Evolutionary conservation across 2,888 invertebrate genomes (phyloP).

Genomic region (Crepidodera aurea): DNA sequence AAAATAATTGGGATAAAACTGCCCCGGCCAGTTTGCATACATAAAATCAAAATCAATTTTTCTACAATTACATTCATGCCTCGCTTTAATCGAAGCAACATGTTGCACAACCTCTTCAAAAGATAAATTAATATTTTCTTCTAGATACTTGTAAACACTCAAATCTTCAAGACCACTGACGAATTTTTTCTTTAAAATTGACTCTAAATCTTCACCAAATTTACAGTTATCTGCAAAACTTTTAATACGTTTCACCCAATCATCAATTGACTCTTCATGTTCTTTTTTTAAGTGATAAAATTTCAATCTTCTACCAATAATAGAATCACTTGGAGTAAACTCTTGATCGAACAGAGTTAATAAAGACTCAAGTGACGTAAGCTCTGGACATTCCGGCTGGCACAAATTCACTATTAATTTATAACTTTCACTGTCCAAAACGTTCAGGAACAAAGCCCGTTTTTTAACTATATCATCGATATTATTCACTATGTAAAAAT

Average conservation of each 20-base stretch:
- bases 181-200: slow-evolving; percentile 39
- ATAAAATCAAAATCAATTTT: slow-evolving; percentile 7
- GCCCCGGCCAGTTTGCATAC: slow-evolving; percentile 10
- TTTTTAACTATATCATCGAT: slow-evolving; percentile 31
- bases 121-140: slow-evolving; percentile 5
- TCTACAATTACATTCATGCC: slow-evolving; percentile 4
- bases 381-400: slow-evolving; percentile 29
- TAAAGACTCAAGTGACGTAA: slow-evolving; percentile 33
- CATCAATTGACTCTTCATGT: slow-evolving; percentile 34
- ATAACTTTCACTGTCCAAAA: slow-evolving; percentile 43
- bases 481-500: slow-evolving; percentile 41
- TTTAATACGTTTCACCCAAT: slow-evolving; percentile 42
- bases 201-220: slow-evolving; percentile 38
- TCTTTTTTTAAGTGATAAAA: slow-evolving; percentile 39
- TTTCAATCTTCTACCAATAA: slow-evolving; percentile 38
- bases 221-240: slow-evolving; percentile 39
- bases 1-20: slow-evolving; percentile 3
- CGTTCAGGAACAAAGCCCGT: slow-evolving; percentile 43
- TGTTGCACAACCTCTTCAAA: slow-evolving; percentile 27
- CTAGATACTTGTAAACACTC: slow-evolving; percentile 16
- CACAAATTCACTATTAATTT: slow-evolving; percentile 39
- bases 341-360: slow-evolving; percentile 36
- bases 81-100: slow-evolving; percentile 5
- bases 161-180: slow-evolving; percentile 35
- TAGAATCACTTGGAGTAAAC: slow-evolving; percentile 30